Conservation (phyloP, 2,797 vertebrate genomes). For the Holocentrus rufus region DNA sequence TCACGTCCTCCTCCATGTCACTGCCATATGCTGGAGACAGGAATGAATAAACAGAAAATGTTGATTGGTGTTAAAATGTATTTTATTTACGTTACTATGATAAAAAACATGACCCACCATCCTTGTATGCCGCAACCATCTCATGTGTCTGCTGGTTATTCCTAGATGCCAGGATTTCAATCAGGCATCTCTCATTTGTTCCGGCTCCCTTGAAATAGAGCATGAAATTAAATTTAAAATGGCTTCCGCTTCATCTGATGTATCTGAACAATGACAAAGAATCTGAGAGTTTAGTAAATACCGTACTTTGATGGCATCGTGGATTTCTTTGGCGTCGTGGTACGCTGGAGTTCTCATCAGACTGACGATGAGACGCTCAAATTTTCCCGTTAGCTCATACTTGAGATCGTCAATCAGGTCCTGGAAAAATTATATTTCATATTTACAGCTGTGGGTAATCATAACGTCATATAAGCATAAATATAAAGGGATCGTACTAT, state of each 20-base stretch:
- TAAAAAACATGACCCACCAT: slow-evolving; percentile 81
- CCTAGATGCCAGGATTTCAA: slow-evolving; percentile 93
- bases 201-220: slow-evolving; percentile 84
- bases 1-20: slow-evolving; percentile 89
- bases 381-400: slow-evolving; percentile 96
- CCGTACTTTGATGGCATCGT: slow-evolving; percentile 91
- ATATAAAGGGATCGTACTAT: neutral
- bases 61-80: neutral
- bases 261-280: neutral
- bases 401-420: slow-evolving; percentile 96
- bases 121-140: slow-evolving; percentile 91
- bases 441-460: neutral
- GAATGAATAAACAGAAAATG: neutral
- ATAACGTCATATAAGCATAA: neutral
- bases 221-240: neutral
- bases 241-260: neutral
- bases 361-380: slow-evolving; percentile 94
- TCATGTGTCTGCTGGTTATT: slow-evolving; percentile 89
- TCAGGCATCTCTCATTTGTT: slow-evolving; percentile 93
- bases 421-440: slow-evolving; percentile 68
- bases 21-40: slow-evolving; percentile 85
- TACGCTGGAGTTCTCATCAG: slow-evolving; percentile 92
- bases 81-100: neutral
- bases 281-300: neutral
- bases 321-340: slow-evolving; percentile 95